Percentiles rank a stretch among this genome's conserved stretches.
Evolutionary conservation across 2,113 vertebrate genomes (phyloP).

Genomic region (Brachyhypopomus occidentalis): DNA sequence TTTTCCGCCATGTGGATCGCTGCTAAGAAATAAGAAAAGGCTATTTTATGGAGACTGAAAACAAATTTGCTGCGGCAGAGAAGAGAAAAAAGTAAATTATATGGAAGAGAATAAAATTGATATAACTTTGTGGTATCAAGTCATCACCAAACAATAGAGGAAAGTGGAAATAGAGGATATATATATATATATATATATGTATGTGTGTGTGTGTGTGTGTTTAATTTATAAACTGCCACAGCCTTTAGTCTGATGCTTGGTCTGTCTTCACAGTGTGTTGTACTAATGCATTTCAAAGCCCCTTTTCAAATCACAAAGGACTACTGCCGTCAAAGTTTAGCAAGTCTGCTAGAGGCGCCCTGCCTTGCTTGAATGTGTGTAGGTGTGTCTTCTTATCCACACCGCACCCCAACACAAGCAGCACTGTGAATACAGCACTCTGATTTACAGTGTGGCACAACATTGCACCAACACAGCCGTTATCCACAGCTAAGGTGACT

Average conservation of each 20-base stretch:
- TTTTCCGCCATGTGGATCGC: slow-evolving; percentile 75
- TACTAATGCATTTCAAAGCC: slow-evolving; percentile 74
- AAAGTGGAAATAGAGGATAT: slow-evolving; percentile 57
- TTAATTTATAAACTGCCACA: slow-evolving; percentile 67
- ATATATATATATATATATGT: neutral
- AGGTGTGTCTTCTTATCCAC: slow-evolving; percentile 1
- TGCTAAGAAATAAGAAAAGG: slow-evolving; percentile 76
- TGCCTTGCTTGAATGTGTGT: neutral
- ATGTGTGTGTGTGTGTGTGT: slow-evolving; percentile 44
- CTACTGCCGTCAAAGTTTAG: slow-evolving; percentile 73
- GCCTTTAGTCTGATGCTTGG: slow-evolving; percentile 63
- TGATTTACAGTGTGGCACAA: slow-evolving; percentile 43
- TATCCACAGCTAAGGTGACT: slow-evolving; percentile 5
- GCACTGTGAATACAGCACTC: no score
- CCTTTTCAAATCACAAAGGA: slow-evolving; percentile 73
- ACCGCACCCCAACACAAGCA: neutral
- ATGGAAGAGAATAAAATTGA: slow-evolving; percentile 57
- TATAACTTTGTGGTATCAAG: slow-evolving; percentile 73
- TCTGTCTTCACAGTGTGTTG: slow-evolving; percentile 75
- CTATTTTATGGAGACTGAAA: slow-evolving; percentile 78
- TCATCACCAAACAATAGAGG: slow-evolving; percentile 71
- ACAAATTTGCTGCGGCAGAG: slow-evolving; percentile 72
- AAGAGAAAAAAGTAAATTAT: slow-evolving; percentile 63
- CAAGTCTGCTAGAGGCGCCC: slow-evolving; percentile 53
- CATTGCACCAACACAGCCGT: neutral